Evolutionary conservation across 2,888 invertebrate genomes (phyloP).

Genomic region (Ophion ventricosus): DNA sequence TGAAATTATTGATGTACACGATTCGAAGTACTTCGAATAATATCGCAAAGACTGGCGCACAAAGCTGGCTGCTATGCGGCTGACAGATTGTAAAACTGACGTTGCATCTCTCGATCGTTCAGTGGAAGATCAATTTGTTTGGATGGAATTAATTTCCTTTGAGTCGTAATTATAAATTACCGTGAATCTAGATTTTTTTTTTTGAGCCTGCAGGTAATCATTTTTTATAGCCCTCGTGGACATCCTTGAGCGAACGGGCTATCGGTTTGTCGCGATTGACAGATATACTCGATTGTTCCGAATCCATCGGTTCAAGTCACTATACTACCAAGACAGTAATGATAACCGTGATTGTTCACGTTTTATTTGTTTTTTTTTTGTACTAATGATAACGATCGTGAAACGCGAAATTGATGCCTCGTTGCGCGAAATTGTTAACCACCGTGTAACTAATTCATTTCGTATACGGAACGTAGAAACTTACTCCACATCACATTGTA

Average conservation of each 20-base stretch:
- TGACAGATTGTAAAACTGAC: neutral
- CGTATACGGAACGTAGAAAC: conserved; percentile 48
- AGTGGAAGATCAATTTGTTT: too few species aligned
- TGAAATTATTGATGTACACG: neutral
- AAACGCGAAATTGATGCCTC: conserved; percentile 25
- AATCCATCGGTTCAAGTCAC: neutral
- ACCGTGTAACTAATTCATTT: conserved; percentile 58
- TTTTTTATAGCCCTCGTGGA: too few species aligned
- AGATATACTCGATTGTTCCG: too few species aligned
- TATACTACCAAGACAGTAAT: conserved; percentile 11
- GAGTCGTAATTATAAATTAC: too few species aligned
- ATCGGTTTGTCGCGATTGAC: too few species aligned
- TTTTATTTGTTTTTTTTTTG: neutral
- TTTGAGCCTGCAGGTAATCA: too few species aligned
- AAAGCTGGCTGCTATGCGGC: neutral
- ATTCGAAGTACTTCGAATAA: neutral
- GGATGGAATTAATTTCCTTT: too few species aligned
- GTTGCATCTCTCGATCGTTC: neutral
- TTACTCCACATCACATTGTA: conserved; percentile 58
- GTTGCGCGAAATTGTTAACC: conserved; percentile 40
- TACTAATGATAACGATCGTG: neutral
- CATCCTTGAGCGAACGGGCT: too few species aligned
- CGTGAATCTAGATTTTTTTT: too few species aligned
- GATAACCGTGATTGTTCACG: neutral
- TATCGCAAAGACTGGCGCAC: neutral